Evolutionary conservation across 2,797 vertebrate species (phyloP).

Genomic region (Sebastes iracundus): DNA sequence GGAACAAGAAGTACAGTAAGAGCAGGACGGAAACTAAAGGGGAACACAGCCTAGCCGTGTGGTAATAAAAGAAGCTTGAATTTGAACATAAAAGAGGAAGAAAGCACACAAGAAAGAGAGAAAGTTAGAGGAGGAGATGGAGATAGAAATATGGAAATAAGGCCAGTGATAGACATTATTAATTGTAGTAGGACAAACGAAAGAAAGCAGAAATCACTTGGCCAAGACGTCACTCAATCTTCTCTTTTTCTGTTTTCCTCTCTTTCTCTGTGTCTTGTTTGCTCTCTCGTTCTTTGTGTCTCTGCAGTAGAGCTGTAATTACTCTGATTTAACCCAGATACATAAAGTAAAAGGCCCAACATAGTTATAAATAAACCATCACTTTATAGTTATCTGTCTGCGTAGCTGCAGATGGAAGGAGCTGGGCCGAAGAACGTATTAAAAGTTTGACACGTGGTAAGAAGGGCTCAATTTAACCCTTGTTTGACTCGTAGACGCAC

Average conservation of each 20-base stretch:
- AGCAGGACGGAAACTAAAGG: background rate
- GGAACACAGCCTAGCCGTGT: background rate
- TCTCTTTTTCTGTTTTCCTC: background rate
- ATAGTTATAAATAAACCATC: slow-evolving; percentile 61
- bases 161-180: no score
- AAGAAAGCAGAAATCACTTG: no score
- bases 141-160: background rate
- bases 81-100: background rate
- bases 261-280: slow-evolving; percentile 14
- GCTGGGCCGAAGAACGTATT: background rate
- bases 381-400: slow-evolving; percentile 20
- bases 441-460: background rate
- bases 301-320: slow-evolving; percentile 48
- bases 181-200: no score
- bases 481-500: background rate
- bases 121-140: background rate
- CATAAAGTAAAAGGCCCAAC: slow-evolving; percentile 57
- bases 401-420: background rate
- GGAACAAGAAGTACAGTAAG: background rate
- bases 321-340: slow-evolving; percentile 68
- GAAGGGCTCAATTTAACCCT: background rate
- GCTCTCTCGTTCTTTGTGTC: background rate
- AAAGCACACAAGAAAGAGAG: background rate
- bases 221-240: background rate
- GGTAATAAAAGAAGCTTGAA: background rate